Base-by-base conservation (phyloP, 2,113 vertebrate genomes). In the Turdus rufiventris region DNA sequence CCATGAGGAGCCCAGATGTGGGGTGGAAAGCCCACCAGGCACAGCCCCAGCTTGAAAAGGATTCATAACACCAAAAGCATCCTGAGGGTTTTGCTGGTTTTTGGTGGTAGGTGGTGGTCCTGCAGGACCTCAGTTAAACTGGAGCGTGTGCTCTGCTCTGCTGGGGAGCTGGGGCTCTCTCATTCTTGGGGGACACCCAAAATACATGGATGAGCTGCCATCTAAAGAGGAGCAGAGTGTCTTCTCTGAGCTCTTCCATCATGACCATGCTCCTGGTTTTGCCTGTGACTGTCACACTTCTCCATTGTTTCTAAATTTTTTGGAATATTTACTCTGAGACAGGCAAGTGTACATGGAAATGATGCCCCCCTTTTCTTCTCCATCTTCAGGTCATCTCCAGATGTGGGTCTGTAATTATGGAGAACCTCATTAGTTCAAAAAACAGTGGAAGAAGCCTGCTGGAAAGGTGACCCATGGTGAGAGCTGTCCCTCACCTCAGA, bases 71-170 rank as follows among this genome's bases (percentile, higher is more conserved):
- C 4, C 47, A 42, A 40, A 24, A 6, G 23, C 36, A 18, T 19
- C 9, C 6, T 21, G 38, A 26, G 48, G 43, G 19, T 6, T 88
- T 88, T 28, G 38, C 9, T 53, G 2, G 14, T 51, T 70, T 88
- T 63, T 12, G 31, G 36, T 2, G 9, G 42, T 18, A 28, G 67
- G 17, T 25, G 71, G 5, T 51, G 63, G 75, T 31, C 43, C 21
- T 83, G 63, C 24, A 84, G 79, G 58, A 60, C 12, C 45, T 83
- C 29, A 3, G 67, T 10, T 54, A 42, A 83, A 70, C 10, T 5
- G 66, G 18, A 4, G 4, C 0, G 0, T 0, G 1, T 13, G 33
- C 20, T 82, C n/a, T 31, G 19, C 8, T 40, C 48, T 57, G 28
- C 36, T 76, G 36, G 17, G 71, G 61, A 4, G 34, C 29, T 80